Evolutionary conservation across 2,113 vertebrate species (phyloP), one percentile per base, ranked within the genome.

Genomic region (Leuciscus idus): DNA sequence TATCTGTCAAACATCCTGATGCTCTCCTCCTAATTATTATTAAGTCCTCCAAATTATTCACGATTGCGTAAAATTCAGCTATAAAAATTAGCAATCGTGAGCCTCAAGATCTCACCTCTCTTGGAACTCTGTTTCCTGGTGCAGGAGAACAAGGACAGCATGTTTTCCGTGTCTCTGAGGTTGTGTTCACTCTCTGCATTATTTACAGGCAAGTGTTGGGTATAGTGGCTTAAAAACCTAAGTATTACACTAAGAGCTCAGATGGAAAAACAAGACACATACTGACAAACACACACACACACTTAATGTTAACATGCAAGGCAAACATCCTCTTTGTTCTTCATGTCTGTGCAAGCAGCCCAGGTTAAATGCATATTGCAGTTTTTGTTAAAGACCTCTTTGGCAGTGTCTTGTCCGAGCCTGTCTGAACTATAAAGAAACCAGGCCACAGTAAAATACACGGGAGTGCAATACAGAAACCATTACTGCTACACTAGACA

Each of bases 271-370:
- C 9, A 10, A 30, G 28, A 46, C 55, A 61, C 78, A 68, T 36
- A 75, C 33, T 6, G 3, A 70, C 36, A 46, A 33, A 52, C 28
- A 84, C 57, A 50, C 10, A 50, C 10, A 26, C 9, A 68, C 64
- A 15, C 77, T 30, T n/a, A 61, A 5, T 80, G 26, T 28, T 72
- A 80, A 78, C 66, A 48, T 59, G 46, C 39, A 78, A 46, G 62
- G 23, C 85, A 70, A 28, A 72, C 6, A 13, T 36, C 8, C 13
- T 36, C 46, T 48, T 79, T 48, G 39, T 83, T 62, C 59, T 50
- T 87, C 88, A 76, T 68, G 88, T 87, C 77, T 72, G 77, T n/a
- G 79, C 88, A 89, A 87, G 88, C 73, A 74, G 83, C 81, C 13
- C 26, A 76, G 52, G 73, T 83, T 74, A 85, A 87, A 50, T 26